phyloP scores from a whole-genome alignment of 2,113 vertebrate species.

The Antennarius striatus region DNA sequence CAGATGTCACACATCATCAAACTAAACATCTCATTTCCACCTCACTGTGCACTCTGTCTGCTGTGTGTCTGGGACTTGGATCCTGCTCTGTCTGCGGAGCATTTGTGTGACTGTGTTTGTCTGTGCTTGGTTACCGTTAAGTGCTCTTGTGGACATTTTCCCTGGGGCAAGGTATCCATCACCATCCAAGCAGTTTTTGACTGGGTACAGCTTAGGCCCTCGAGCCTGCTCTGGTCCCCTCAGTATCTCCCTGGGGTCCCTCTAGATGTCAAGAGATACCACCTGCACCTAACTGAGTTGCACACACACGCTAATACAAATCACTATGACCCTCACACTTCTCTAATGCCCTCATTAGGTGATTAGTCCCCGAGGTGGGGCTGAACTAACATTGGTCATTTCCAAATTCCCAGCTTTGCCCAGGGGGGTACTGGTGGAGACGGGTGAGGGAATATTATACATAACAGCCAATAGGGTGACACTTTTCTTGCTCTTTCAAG shows the following conservation, averaged over 20 bases:
- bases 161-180: slow-evolving; percentile 81
- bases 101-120: slow-evolving; percentile 54
- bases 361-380: slow-evolving; percentile 73
- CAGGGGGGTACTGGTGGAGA: slow-evolving; percentile 40
- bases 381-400: slow-evolving; percentile 64
- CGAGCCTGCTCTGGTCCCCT: slow-evolving; percentile 60
- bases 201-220: slow-evolving; percentile 64
- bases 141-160: slow-evolving; percentile 66
- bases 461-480: slow-evolving; percentile 18
- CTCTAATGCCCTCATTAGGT: slow-evolving; percentile 76
- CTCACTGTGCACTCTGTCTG: slow-evolving; percentile 67
- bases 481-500: slow-evolving; percentile 13
- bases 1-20: slow-evolving; percentile 79
- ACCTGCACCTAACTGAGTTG: slow-evolving; percentile 63
- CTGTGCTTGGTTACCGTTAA: slow-evolving; percentile 68
- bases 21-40: slow-evolving; percentile 79
- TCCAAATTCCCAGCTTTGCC: slow-evolving; percentile 49
- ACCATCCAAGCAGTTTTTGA: slow-evolving; percentile 71
- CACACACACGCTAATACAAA: slow-evolving; percentile 57
- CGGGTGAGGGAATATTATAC: slow-evolving; percentile 25
- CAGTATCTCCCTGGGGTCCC: slow-evolving; percentile 61
- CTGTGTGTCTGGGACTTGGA: slow-evolving; percentile 64
- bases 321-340: slow-evolving; percentile 71
- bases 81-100: slow-evolving; percentile 40
- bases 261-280: slow-evolving; percentile 62